Percentiles rank a stretch among this genome's conserved stretches.
Conservation (phyloP, 2,797 vertebrate genomes). For the Poeciliopsis paucimaculata region DNA sequence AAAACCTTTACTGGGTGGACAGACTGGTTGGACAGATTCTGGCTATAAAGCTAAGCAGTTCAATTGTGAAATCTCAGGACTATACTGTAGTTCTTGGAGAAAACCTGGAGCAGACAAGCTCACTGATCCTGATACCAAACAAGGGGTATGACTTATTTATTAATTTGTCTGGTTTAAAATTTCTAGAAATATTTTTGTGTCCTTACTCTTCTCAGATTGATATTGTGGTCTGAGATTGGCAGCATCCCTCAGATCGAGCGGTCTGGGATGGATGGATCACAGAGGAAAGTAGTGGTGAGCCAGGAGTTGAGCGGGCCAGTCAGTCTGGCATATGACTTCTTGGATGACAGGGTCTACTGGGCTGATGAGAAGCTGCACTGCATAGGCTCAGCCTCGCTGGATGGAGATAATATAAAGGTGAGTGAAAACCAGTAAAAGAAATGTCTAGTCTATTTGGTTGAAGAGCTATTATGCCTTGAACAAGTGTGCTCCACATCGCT, state of each 20-base stretch:
- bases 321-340: slow-evolving; percentile 85
- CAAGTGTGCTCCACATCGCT: too few species aligned
- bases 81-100: slow-evolving; percentile 85
- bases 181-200: background rate
- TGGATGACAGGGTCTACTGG: slow-evolving; percentile 89
- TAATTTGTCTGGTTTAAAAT: background rate
- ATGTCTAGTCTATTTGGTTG: background rate
- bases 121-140: slow-evolving; percentile 86
- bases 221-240: slow-evolving; percentile 93
- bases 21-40: slow-evolving; percentile 86
- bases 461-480: background rate
- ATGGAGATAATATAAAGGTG: slow-evolving; percentile 86
- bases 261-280: slow-evolving; percentile 90
- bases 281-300: slow-evolving; percentile 79
- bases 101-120: slow-evolving; percentile 85
- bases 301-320: slow-evolving; percentile 86
- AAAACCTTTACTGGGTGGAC: slow-evolving; percentile 93
- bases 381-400: slow-evolving; percentile 85
- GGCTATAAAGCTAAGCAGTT: slow-evolving; percentile 78
- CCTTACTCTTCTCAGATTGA: slow-evolving; percentile 75
- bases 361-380: slow-evolving; percentile 88
- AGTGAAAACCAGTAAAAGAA: background rate
- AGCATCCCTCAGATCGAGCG: slow-evolving; percentile 82
- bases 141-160: slow-evolving; percentile 79
- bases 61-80: slow-evolving; percentile 75